Percentiles rank a stretch among this genome's conserved stretches.
phyloP scores from a whole-genome alignment of 2,888 invertebrate genomes.

The Myopa testacea region DNA sequence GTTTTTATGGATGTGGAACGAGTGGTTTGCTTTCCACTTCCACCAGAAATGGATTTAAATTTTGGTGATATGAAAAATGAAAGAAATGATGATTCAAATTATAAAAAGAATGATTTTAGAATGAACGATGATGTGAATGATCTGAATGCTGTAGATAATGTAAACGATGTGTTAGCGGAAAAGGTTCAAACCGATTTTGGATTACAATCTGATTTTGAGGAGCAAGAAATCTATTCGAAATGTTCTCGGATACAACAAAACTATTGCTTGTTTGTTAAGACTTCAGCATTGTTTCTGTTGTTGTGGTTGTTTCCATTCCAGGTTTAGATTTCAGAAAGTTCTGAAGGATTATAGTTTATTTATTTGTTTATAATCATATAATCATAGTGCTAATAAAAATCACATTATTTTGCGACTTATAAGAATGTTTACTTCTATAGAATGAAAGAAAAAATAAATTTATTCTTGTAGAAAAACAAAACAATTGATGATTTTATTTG shows the following conservation, averaged over 20 bases:
- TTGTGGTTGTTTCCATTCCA: too few relatives aligned
- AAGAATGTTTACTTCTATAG: neutral
- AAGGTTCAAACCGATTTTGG: neutral
- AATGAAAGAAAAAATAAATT: neutral
- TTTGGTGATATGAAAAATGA: neutral
- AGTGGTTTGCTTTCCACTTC: constrained; percentile 60
- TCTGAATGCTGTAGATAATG: neutral
- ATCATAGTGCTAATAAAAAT: too few relatives aligned
- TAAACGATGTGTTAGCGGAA: neutral
- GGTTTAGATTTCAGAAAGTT: too few relatives aligned
- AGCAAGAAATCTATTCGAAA: neutral
- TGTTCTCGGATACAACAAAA: neutral
- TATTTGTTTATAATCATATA: too few relatives aligned
- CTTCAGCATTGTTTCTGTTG: neutral
- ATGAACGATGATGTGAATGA: neutral
- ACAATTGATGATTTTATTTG: neutral
- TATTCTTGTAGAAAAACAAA: neutral
- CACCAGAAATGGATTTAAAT: constrained; percentile 41
- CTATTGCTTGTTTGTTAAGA: neutral
- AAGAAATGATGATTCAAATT: neutral
- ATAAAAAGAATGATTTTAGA: neutral
- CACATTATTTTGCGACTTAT: neutral
- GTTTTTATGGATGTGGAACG: constrained; percentile 56
- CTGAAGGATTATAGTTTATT: too few relatives aligned
- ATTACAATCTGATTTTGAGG: neutral